A percentile compares a stretch with the other conserved stretches of the same genome.
These are phyloP conservation scores for Python bivittatus DNA, from an alignment of 2,113 vertebrate species.

Conservation along the genomic window DNA sequence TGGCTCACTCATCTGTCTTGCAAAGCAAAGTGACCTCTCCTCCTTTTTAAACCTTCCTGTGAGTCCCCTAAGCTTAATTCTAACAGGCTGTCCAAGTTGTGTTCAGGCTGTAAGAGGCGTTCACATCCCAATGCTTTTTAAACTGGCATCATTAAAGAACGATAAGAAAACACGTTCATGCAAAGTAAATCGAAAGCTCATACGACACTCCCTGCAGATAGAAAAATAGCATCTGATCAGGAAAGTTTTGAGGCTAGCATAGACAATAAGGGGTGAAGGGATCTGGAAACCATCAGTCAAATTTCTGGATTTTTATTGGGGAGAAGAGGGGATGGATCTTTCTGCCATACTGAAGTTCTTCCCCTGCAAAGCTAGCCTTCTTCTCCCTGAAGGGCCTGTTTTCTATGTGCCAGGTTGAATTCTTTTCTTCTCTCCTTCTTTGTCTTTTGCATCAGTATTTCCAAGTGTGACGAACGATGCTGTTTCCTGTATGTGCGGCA, in stretches of 20 bases:
- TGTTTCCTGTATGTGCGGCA: conserved; percentile 88
- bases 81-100: not conserved
- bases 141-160: not conserved
- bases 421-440: not conserved
- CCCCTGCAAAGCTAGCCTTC: not conserved
- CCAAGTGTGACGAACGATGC: conserved; percentile 85
- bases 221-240: not conserved
- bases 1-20: not conserved
- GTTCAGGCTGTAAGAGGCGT: not conserved
- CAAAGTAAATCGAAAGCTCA: not conserved
- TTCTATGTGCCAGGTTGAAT: not conserved
- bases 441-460: conserved; percentile 70
- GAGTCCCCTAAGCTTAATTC: not conserved
- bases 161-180: not conserved
- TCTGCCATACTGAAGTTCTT: not conserved
- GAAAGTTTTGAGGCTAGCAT: not conserved
- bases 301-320: not conserved
- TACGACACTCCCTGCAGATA: not conserved
- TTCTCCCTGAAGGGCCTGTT: not conserved
- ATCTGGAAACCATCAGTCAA: not conserved
- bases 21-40: not conserved
- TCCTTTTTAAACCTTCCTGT: not conserved
- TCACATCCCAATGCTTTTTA: not conserved
- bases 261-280: not conserved
- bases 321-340: not conserved